Conservation (phyloP, 2,113 vertebrate species). For the Muntiacus reevesi region DNA sequence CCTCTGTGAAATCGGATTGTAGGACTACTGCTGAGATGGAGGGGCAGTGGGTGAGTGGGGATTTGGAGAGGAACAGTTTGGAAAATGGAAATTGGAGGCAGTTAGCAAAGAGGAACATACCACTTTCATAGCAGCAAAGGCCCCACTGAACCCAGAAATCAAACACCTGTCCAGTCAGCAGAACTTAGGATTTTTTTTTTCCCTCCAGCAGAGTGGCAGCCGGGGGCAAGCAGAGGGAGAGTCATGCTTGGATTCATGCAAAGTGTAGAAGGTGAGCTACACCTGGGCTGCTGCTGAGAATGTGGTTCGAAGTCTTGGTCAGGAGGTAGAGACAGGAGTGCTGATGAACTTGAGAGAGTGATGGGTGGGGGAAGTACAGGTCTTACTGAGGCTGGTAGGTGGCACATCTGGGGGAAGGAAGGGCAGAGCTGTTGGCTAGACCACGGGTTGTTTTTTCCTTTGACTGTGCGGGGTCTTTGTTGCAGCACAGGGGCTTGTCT, state of each 20-base stretch:
- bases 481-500: neutral
- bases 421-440: neutral
- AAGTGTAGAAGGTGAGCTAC: neutral
- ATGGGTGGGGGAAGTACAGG: neutral
- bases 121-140: neutral
- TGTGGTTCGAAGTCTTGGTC: neutral
- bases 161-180: neutral
- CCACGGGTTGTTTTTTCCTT: rapidly evolving
- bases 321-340: neutral
- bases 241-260: neutral
- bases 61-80: neutral
- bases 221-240: neutral
- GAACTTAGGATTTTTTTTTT: neutral
- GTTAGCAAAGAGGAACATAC: neutral
- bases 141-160: neutral
- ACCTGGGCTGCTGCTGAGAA: neutral
- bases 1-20: neutral
- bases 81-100: neutral
- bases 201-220: neutral
- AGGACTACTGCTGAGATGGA: neutral
- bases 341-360: neutral
- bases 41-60: neutral
- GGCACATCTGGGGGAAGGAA: neutral
- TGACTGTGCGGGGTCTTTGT: neutral
- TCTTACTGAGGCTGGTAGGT: neutral